Base-by-base conservation (phyloP, 2,888 invertebrate genomes). In the Artemia sinica region DNA sequence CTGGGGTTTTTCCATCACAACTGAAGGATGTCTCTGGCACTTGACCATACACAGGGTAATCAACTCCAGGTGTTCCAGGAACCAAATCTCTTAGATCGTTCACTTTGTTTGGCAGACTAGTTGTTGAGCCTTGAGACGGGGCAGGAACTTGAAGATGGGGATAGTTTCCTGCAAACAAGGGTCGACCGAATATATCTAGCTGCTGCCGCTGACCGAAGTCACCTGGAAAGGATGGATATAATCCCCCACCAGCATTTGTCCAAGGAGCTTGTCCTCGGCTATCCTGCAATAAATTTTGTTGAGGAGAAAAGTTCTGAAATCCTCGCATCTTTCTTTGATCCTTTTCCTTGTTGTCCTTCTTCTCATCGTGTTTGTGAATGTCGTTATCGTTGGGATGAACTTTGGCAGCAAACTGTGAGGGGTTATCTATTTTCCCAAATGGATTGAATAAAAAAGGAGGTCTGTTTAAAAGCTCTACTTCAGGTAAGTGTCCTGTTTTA, bases 11-110 rank as follows among this genome's bases (percentile, higher is more conserved):
- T 14, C 67, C 67, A 41, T 58, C 50, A 51, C 67, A 67, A 11
- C 50, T 50, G 28, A 67, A 67, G 50, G 50, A 49, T 13, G 67
- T 67, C 51, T 67, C 67, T 48, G 67, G 67, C 41, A 67, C 67
- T 50, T 51, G 13, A n/a, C 50, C 50, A 13, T 50, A 58, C 50
- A 51, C 28, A 50, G 67, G 67, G 50, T 67, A 67, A 51, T 67
- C 67, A 48, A 50, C 50, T 18, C 28, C 51, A 18, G 67, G 67
- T 18, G 50, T 50, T 50, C 67, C 67, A 11, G 67, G 67, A 49
- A 67, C 67, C 41, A 67, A 6, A 5, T 50, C 51, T 6, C 67
- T 49, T 50, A 67, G 49, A 18, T 67, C 67, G n/a, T 67, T 67
- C 11, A 67, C 10, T 58, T 2, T 65, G 8, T 58, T n/a, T 10